A percentile compares a stretch with the other conserved stretches of the same genome.
Evolutionary conservation across 1,140 invertebrate genomes (phyloP).

Genomic region (Metaphire vulgaris): DNA sequence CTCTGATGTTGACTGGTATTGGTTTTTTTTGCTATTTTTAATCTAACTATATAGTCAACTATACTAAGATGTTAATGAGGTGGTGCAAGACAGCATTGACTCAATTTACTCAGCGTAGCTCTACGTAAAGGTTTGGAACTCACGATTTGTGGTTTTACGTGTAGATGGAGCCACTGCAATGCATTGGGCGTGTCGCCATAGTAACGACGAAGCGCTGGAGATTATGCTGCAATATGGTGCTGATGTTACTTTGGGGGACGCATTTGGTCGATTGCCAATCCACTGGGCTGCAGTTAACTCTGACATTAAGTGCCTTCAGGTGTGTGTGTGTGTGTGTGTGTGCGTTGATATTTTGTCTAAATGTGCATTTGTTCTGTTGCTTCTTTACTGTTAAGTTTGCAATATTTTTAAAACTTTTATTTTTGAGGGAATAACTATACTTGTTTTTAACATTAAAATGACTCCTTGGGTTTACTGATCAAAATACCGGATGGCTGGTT

Average conservation of each 20-base stretch:
- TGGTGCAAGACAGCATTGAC: no score
- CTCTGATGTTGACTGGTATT: no score
- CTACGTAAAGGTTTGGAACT: no score
- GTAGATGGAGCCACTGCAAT: conserved; percentile 49
- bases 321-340: conserved; percentile 36
- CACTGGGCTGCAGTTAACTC: conserved; percentile 50
- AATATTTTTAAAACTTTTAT: conserved; percentile 11
- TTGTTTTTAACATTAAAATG: not conserved
- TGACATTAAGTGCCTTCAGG: conserved; percentile 40
- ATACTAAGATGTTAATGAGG: no score
- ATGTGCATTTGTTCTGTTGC: not conserved
- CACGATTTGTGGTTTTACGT: no score
- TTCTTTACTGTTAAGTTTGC: not conserved
- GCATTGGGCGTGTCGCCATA: conserved; percentile 50
- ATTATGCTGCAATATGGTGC: conserved; percentile 44
- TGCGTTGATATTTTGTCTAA: not conserved
- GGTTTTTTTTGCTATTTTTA: no score
- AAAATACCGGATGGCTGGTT: no score
- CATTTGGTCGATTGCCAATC: conserved; percentile 43
- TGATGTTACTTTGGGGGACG: conserved; percentile 45
- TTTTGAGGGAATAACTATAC: not conserved
- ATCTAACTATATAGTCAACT: no score
- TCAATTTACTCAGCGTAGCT: no score
- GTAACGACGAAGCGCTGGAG: conserved; percentile 42
- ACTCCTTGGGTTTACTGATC: no score